Conservation (phyloP, 2,113 vertebrate genomes). For the Dissostichus mawsoni region DNA sequence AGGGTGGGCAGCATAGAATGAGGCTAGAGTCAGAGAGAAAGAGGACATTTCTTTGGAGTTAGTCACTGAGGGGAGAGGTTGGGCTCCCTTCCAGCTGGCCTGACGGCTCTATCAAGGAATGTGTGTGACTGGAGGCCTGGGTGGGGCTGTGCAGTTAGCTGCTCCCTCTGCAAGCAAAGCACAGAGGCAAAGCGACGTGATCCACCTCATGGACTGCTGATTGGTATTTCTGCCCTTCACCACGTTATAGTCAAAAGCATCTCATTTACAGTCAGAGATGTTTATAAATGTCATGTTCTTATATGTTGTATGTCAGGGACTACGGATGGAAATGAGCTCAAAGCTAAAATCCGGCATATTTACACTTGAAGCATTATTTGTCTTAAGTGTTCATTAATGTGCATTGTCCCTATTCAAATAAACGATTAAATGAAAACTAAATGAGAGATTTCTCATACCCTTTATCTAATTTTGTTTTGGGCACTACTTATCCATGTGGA, state of each 20-base stretch:
- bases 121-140: constrained; percentile 84
- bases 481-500: not conserved
- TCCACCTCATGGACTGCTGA: constrained; percentile 32
- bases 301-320: too few species aligned
- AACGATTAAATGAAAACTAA: too few species aligned
- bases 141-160: constrained; percentile 76
- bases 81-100: constrained; percentile 85
- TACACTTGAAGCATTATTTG: too few species aligned
- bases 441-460: not conserved
- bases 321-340: too few species aligned
- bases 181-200: constrained; percentile 35
- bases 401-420: too few species aligned
- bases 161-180: constrained; percentile 60
- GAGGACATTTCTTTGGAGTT: constrained; percentile 84
- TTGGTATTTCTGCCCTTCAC: constrained; percentile 30
- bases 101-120: constrained; percentile 85
- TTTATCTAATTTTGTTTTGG: not conserved
- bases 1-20: constrained; percentile 59
- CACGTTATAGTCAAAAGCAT: not conserved
- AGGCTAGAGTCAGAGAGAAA: constrained; percentile 62
- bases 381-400: too few species aligned
- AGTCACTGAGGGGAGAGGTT: constrained; percentile 84
- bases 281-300: too few species aligned
- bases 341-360: too few species aligned
- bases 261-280: not conserved